A percentile compares a stretch with the other conserved stretches of the same genome.
Evolutionary conservation across 2,113 vertebrate species (phyloP).

Genomic region (Clinocottus analis): DNA sequence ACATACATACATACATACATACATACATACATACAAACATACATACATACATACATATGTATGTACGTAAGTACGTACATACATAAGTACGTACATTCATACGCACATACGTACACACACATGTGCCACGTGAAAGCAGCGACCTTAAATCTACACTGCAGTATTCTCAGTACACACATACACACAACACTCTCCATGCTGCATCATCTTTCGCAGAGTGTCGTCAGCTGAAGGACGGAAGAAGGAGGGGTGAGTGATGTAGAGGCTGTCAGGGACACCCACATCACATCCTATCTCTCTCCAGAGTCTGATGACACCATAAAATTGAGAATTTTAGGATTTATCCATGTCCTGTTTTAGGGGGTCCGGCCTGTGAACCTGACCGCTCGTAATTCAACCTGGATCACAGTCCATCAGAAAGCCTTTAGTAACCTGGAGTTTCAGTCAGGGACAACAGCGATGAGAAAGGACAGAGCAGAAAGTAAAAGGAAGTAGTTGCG

Average conservation of each 20-base stretch:
- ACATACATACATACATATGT: slow-evolving; percentile 5
- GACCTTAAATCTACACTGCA: slow-evolving; percentile 16
- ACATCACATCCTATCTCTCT: slow-evolving; percentile 46
- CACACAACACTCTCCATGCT: slow-evolving; percentile 12
- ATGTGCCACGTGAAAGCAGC: slow-evolving; percentile 32
- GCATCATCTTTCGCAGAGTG: slow-evolving; percentile 42
- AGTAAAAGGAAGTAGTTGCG: slow-evolving; percentile 24
- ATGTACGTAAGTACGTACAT: no score
- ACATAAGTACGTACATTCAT: background rate
- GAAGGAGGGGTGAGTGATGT: slow-evolving; percentile 46
- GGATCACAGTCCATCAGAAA: slow-evolving; percentile 52
- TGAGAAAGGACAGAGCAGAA: slow-evolving; percentile 35
- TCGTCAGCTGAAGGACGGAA: slow-evolving; percentile 45
- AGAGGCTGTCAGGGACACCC: slow-evolving; percentile 54
- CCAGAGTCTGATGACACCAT: slow-evolving; percentile 40
- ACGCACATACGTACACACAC: background rate
- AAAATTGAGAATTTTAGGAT: slow-evolving; percentile 45
- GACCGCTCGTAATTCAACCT: slow-evolving; percentile 59
- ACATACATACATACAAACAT: background rate
- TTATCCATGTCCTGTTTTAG: slow-evolving; percentile 59
- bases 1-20: background rate
- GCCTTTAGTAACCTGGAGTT: slow-evolving; percentile 30
- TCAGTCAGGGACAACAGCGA: slow-evolving; percentile 49
- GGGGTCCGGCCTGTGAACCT: slow-evolving; percentile 40
- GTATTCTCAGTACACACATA: background rate